phyloP scores from a whole-genome alignment of 2,888 invertebrate genomes.

The Heliconius charithonia region DNA sequence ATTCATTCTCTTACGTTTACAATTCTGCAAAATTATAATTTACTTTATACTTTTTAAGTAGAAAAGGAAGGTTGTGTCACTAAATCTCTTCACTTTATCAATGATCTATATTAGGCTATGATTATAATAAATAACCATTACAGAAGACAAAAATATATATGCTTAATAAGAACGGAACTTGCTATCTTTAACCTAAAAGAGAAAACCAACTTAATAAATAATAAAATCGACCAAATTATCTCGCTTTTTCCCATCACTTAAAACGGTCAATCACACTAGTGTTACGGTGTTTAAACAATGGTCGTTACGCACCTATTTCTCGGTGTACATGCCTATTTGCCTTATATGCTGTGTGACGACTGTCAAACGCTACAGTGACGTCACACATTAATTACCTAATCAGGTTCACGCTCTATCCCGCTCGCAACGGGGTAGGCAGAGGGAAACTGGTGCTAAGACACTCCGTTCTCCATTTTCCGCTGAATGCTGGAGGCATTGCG shows the following conservation, averaged over 20 bases:
- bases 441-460: too few species aligned
- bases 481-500: too few species aligned
- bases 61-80: not conserved
- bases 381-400: slow-evolving; percentile 26
- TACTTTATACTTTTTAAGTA: too few species aligned
- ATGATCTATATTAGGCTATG: not conserved
- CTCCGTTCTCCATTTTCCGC: too few species aligned
- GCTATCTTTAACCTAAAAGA: not conserved
- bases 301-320: slow-evolving; percentile 58
- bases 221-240: not conserved
- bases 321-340: slow-evolving; percentile 48
- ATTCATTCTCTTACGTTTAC: too few species aligned
- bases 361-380: slow-evolving; percentile 15
- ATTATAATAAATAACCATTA: not conserved
- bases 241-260: slow-evolving; percentile 19
- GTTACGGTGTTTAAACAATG: slow-evolving; percentile 57
- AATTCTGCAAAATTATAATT: too few species aligned
- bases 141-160: not conserved
- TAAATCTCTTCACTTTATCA: not conserved
- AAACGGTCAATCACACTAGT: slow-evolving; percentile 3
- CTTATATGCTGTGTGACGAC: slow-evolving; percentile 30
- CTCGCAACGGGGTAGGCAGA: not conserved
- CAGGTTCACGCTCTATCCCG: not conserved
- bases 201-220: not conserved
- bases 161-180: not conserved